A percentile compares a stretch with the other conserved stretches of the same genome.
Conservation (phyloP, 1,140 invertebrate genomes). For the Apis dorsata region DNA sequence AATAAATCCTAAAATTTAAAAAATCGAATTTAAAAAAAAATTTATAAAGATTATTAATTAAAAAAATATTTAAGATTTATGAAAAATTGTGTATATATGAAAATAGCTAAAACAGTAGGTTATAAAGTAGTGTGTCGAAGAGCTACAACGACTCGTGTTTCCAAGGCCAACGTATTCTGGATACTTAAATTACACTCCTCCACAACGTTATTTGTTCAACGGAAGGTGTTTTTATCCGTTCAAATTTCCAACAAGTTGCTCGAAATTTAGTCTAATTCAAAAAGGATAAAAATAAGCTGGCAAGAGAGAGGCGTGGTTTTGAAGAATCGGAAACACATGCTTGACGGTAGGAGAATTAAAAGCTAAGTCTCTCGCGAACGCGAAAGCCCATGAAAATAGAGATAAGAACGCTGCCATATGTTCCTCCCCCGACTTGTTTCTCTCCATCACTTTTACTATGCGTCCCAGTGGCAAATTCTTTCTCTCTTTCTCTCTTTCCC, state of each 20-base stretch:
- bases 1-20: too few species aligned
- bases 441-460: background rate
- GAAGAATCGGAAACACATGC: slow-evolving; percentile 23
- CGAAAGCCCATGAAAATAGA: slow-evolving; percentile 41
- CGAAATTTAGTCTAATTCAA: slow-evolving; percentile 22
- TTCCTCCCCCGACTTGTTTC: slow-evolving; percentile 23
- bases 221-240: background rate
- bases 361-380: background rate
- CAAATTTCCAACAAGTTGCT: background rate
- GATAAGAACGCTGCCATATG: slow-evolving; percentile 44
- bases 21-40: background rate
- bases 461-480: slow-evolving; percentile 1
- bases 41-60: too few species aligned
- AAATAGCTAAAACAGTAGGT: background rate
- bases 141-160: background rate
- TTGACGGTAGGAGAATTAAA: slow-evolving; percentile 28
- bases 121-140: slow-evolving; percentile 1
- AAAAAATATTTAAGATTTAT: background rate
- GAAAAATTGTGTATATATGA: background rate
- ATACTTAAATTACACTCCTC: slow-evolving; percentile 21
- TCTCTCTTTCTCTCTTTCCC: background rate
- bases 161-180: slow-evolving; percentile 17
- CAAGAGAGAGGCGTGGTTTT: background rate
- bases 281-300: slow-evolving; percentile 8
- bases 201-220: background rate